Evolutionary conservation across 2,113 vertebrate genomes (phyloP).

Genomic region (Mandrillus leucophaeus): DNA sequence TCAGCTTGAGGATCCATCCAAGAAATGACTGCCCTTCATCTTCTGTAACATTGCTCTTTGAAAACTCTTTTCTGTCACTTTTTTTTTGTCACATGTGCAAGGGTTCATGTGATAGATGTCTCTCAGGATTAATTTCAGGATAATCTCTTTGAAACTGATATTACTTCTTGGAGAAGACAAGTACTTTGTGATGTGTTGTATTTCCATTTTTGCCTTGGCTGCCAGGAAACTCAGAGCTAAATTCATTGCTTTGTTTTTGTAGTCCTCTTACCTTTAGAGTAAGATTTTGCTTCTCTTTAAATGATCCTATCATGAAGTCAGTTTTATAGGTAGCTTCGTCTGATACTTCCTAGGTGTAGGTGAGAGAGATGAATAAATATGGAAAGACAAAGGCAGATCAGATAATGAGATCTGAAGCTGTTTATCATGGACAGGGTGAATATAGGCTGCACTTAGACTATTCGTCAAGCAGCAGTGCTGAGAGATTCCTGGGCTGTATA

Average conservation of each 20-base stretch:
- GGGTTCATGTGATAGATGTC: background rate
- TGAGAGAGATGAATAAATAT: background rate
- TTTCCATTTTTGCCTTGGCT: constrained; percentile 14
- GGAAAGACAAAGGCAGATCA: background rate
- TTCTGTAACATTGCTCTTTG: background rate
- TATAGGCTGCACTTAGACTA: background rate
- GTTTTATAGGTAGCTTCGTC: background rate
- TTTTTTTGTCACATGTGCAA: background rate
- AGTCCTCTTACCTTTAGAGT: background rate
- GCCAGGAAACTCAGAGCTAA: background rate
- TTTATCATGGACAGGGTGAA: background rate
- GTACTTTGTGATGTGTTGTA: no score
- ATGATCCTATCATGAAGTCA: background rate
- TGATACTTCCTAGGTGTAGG: background rate
- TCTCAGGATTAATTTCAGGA: background rate
- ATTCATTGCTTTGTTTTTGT: background rate
- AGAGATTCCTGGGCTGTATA: background rate
- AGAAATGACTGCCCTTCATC: background rate
- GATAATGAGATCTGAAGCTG: background rate
- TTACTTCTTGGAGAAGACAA: background rate
- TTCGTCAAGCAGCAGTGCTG: background rate
- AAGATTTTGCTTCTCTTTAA: background rate
- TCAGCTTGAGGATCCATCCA: background rate
- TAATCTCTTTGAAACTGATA: background rate
- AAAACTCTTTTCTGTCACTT: background rate